Evolutionary conservation across 2,113 vertebrate genomes (phyloP).

Genomic region (Lophochroa leadbeateri): DNA sequence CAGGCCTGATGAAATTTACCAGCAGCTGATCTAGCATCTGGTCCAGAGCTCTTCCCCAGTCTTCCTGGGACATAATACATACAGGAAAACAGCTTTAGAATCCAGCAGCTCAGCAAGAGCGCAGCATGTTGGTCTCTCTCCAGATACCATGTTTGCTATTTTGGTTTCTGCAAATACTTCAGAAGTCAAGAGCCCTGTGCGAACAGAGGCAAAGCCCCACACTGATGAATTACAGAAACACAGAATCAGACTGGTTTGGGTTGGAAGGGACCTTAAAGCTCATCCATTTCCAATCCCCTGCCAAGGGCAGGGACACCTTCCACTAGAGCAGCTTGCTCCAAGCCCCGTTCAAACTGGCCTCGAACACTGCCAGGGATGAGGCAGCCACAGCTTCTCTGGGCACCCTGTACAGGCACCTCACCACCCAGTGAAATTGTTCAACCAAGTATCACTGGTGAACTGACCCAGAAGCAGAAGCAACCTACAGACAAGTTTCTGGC

Average conservation of each 20-base stretch:
- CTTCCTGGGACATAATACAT: neutral
- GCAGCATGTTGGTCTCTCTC: neutral
- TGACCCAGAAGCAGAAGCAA: neutral
- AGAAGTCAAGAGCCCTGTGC: neutral
- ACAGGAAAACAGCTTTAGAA: conserved; percentile 12
- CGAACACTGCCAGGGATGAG: neutral
- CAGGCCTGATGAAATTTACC: neutral
- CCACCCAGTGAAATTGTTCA: neutral
- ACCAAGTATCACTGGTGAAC: neutral
- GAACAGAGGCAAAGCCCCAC: neutral
- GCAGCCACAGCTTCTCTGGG: neutral
- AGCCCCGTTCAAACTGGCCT: neutral
- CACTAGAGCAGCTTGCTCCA: neutral
- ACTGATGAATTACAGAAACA: neutral
- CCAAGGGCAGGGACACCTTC: neutral
- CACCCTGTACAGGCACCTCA: neutral
- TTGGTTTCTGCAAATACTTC: neutral
- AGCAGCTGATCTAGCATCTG: neutral
- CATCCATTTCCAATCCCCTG: neutral
- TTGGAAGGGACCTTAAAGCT: neutral
- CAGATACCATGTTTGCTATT: neutral
- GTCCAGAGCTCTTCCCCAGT: neutral
- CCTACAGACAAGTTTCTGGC: neutral
- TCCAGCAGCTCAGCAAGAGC: neutral
- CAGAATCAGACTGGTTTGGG: neutral